These are phyloP conservation scores for Rafetus swinhoei DNA, from an alignment of 2,113 vertebrate species.

Conservation along the genomic window DNA sequence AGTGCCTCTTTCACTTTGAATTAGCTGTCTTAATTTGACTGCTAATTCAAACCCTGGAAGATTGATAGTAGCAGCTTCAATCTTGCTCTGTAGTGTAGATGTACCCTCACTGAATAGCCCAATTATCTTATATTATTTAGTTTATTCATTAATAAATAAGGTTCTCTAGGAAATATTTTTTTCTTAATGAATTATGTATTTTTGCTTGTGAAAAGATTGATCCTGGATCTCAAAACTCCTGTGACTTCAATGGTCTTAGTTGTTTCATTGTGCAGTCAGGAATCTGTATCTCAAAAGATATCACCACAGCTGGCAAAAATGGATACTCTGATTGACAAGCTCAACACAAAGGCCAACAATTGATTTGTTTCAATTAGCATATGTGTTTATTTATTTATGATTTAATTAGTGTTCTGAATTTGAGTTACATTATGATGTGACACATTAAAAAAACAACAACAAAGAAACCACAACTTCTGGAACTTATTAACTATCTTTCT, in stretches of 20 bases:
- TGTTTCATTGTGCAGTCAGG: background rate
- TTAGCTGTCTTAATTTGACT: too few relatives aligned
- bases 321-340: background rate
- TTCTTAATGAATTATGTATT: background rate
- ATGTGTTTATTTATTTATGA: background rate
- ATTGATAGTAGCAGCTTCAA: too few relatives aligned
- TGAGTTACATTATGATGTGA: background rate
- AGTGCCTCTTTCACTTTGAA: too few relatives aligned
- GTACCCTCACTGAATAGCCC: background rate
- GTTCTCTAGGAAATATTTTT: background rate
- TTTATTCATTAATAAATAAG: background rate
- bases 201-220: background rate
- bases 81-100: too few relatives aligned
- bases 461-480: background rate
- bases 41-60: too few relatives aligned
- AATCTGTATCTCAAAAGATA: background rate
- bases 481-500: background rate
- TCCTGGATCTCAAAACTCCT: background rate
- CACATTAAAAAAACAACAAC: background rate
- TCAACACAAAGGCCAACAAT: background rate
- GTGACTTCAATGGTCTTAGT: background rate
- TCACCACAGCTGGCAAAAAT: background rate
- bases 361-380: background rate
- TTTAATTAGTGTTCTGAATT: background rate
- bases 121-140: constrained; percentile 13